phyloP scores from a whole-genome alignment of 2,797 vertebrate genomes.

The Parauchenoglanis punctatus region DNA sequence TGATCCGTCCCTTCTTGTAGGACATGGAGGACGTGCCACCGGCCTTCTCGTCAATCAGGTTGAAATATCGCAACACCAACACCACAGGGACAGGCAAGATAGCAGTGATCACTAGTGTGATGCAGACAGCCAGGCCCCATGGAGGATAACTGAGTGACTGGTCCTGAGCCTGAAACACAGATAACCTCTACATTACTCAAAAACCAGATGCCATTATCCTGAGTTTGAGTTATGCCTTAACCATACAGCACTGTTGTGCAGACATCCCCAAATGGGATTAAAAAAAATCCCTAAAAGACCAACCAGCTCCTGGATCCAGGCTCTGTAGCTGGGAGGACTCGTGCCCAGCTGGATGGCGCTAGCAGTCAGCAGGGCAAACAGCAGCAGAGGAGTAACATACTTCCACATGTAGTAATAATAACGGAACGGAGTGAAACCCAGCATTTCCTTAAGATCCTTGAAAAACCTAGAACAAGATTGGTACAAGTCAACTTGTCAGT shows the following conservation, averaged over 20 bases:
- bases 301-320: conserved; percentile 93
- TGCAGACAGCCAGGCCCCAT: conserved; percentile 86
- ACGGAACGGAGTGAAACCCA: conserved; percentile 88
- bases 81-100: conserved; percentile 88
- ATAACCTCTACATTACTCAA: conserved; percentile 24
- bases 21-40: conserved; percentile 83
- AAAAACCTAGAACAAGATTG: conserved; percentile 80
- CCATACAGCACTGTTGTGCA: background rate
- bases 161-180: conserved; percentile 78
- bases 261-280: background rate
- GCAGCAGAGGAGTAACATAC: conserved; percentile 88
- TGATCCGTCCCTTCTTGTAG: conserved; percentile 92
- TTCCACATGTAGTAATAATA: conserved; percentile 99
- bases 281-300: conserved; percentile 54
- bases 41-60: conserved; percentile 82
- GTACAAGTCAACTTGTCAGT: background rate
- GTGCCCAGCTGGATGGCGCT: conserved; percentile 88
- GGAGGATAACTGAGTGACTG: conserved; percentile 80
- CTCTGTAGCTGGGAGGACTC: conserved; percentile 90
- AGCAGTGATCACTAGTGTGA: conserved; percentile 86
- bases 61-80: conserved; percentile 83
- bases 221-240: background rate
- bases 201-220: conserved; percentile 14
- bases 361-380: conserved; percentile 81
- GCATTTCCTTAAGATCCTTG: conserved; percentile 95